Evolutionary conservation across 2,888 invertebrate species (phyloP), one percentile per base, ranked within the genome.

Genomic region (Leptopilina drosophilae): DNA sequence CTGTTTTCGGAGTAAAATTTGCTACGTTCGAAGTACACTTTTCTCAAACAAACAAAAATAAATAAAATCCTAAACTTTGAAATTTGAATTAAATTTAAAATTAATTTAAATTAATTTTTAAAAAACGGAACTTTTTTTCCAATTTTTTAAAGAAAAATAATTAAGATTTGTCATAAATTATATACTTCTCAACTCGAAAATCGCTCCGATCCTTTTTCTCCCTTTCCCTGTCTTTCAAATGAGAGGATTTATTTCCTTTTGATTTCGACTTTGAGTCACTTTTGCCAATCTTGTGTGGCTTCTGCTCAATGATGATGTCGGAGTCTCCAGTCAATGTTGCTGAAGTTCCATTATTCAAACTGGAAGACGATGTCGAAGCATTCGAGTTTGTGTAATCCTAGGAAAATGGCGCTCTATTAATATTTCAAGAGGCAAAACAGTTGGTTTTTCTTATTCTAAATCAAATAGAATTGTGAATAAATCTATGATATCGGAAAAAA

Each of bases 321-420:
- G 90, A 88, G 83, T 87, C 86, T 64, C 85, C 85, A 78, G 87
- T 85, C 77, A 86, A 84, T 78, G 86, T 85, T 75, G 86, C 86
- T 20, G 87, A 82, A 77, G 86, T 83, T 87, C 85, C 88, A 86
- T 85, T 84, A 85, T 84, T 88, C 81, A 85, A 85, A 78, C 86
- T 84, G 76, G 87, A 84, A 83, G 87, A 86, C 56, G 90, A 88
- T 80, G 89, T 88, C 83, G 91, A 88, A 81, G 90, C 88, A 85
- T 90, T 89, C 83, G 84, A 89, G 84, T 87, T 90, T 79, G 90
- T 90, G 81, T 91, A 91, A 84, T 91, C 91, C 91, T 91, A 87
- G n/a, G 5, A 77, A 53, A 67, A 67, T 53, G 20, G 49, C 40
- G 11, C 42, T 49, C 15, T 49, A 66, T 49, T 49, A 49, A 49